These are phyloP conservation scores for Silurus aristotelis DNA, from an alignment of 2,797 vertebrate genomes.

Conservation along the genomic window DNA sequence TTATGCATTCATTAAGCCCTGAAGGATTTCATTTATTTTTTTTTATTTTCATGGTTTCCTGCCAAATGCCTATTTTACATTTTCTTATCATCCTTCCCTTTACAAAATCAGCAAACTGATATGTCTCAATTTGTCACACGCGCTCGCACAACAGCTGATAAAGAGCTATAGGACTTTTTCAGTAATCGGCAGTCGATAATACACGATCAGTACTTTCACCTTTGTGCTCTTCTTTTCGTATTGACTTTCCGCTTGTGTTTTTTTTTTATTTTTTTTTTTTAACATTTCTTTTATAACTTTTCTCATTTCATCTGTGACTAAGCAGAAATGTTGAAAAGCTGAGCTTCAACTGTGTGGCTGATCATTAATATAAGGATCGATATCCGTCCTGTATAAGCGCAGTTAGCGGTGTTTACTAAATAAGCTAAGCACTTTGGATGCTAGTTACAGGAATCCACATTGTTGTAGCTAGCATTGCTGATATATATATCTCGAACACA, in stretches of 20 bases:
- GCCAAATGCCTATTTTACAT: neutral
- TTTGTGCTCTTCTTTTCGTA: neutral
- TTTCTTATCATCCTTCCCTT: neutral
- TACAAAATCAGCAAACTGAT: neutral
- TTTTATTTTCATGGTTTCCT: neutral
- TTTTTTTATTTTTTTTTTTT: neutral
- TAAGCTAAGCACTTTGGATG: neutral
- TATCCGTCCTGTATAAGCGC: too few species aligned
- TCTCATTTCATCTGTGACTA: neutral
- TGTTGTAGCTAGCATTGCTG: neutral
- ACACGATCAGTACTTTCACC: neutral
- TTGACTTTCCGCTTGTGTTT: neutral
- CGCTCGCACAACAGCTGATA: slow-evolving; percentile 1
- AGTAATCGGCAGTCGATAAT: neutral
- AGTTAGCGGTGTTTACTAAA: too few species aligned
- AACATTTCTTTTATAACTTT: neutral
- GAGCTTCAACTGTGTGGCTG: neutral
- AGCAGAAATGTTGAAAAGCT: too few species aligned
- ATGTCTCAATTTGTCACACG: neutral
- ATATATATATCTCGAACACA: too few species aligned
- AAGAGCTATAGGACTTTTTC: neutral
- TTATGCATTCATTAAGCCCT: neutral
- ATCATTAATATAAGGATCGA: neutral
- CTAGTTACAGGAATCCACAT: neutral
- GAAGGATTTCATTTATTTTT: neutral